phyloP scores from a whole-genome alignment of 1,140 invertebrate genomes.

The Drosophila ananassae region DNA sequence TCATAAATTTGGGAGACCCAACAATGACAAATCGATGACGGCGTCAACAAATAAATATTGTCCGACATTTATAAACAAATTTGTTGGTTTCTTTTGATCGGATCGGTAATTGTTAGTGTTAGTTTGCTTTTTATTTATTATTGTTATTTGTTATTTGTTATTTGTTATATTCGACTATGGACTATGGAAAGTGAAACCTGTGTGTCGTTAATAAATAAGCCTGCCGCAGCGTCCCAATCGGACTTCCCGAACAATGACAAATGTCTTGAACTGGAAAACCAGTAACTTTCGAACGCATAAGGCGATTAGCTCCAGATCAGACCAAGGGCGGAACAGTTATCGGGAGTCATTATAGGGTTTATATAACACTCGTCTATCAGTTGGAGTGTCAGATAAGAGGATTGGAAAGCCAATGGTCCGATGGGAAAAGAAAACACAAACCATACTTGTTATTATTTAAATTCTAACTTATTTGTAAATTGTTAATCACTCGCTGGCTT shows the following conservation, averaged over 20 bases:
- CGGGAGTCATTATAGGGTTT: conserved; percentile 30
- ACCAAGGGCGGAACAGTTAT: conserved; percentile 26
- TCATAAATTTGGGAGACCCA: conserved; percentile 54
- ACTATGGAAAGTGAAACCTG: conserved; percentile 65
- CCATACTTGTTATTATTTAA: conserved; percentile 1
- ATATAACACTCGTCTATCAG: conserved; percentile 31
- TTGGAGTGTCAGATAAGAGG: conserved; percentile 10
- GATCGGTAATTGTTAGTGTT: conserved; percentile 40
- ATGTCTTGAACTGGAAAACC: conserved; percentile 21
- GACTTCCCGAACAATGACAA: conserved; percentile 58
- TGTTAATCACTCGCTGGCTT: not conserved
- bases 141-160: not conserved
- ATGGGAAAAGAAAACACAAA: not conserved
- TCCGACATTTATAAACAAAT: conserved; percentile 64
- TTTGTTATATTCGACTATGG: not conserved
- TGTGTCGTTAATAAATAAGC: conserved; percentile 65
- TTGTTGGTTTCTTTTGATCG: conserved; percentile 22
- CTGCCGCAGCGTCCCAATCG: conserved; percentile 51
- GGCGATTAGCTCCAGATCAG: conserved; percentile 42
- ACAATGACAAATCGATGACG: conserved; percentile 59
- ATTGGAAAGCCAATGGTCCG: not conserved
- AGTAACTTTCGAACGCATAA: conserved; percentile 53
- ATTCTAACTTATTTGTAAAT: not conserved
- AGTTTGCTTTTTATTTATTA: not conserved
- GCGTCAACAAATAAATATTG: conserved; percentile 63